Base-by-base conservation (phyloP, 2,797 vertebrate genomes). In the Sebastolobus altivelis region DNA sequence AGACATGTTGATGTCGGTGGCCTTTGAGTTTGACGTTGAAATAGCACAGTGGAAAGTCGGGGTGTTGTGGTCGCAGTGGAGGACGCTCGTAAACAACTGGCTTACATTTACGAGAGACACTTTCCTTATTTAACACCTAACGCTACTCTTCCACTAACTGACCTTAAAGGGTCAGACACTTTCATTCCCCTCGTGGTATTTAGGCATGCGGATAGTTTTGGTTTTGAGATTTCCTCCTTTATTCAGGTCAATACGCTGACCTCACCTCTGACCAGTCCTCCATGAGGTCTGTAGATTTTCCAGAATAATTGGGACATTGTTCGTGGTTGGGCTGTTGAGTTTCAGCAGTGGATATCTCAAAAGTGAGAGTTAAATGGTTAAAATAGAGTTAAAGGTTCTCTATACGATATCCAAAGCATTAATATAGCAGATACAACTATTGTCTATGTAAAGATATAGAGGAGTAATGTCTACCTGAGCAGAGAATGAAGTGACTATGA, bases 41-140 rank as follows among this genome's bases (percentile, higher is more conserved):
- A 79, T 63, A 29, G 25, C 14, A 40, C 18, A 27, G 14, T 63
- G 87, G 87, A 91, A 88, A 88, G 77, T 69, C 16, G 11, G 22
- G 38, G 63, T 20, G 78, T 22, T 73, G 82, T 14, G 73, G 81
- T 67, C 12, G 6, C 8, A 12, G 76, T 2, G 16, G 62, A 65
- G 62, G 65, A 38, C 10, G 49, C 59, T 72, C 68, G 61, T 13
- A 68, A 65, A 69, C 38, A 65, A 59, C 33, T 6, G 33, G 9
- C 3, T 54, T 29, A 25, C 20, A 69, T 58, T 40, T 13, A 66
- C 11, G 22, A 61, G 1, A 40, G 65, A 29, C 2, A 2, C 13
- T 60, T 52, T 67, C 33, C 20, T 56, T 22, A 43, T 46, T 66
- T 18, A 35, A 52, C 14, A 31, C 5, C 7, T 13, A 63, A 52